Percentiles rank a stretch among this genome's conserved stretches.
Conservation (phyloP, 2,888 invertebrate species). For the Noctua comes region DNA sequence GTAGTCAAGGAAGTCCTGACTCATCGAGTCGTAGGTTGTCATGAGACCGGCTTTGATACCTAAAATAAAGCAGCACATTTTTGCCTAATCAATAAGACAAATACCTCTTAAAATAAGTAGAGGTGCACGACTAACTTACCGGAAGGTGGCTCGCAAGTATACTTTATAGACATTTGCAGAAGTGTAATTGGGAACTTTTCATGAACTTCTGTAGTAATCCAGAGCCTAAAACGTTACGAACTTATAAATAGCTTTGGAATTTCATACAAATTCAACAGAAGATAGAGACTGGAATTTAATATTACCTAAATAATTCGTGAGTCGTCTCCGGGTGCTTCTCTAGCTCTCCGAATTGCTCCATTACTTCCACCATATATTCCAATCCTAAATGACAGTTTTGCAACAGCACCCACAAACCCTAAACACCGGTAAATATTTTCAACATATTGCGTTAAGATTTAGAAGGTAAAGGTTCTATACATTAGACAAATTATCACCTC, state of each 20-base stretch:
- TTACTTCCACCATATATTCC: conserved; percentile 95
- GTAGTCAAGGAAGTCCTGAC: conserved; percentile 96
- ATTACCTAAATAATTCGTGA: conserved; percentile 86
- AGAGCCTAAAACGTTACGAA: conserved; percentile 90
- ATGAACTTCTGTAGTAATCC: conserved; percentile 97
- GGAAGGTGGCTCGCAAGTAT: conserved; percentile 97
- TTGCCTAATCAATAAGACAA: background rate
- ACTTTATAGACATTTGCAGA: conserved; percentile 96
- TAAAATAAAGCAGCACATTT: conserved; percentile 65
- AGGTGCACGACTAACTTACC: conserved; percentile 83
- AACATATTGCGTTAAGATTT: background rate
- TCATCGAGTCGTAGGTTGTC: conserved; percentile 95
- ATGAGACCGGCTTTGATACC: conserved; percentile 95
- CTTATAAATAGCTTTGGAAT: background rate
- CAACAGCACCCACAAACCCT: conserved; percentile 95
- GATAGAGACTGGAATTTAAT: background rate
- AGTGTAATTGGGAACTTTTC: conserved; percentile 94
- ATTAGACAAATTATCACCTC: conserved; percentile 81
- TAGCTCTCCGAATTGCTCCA: conserved; percentile 91
- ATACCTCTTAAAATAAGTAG: background rate
- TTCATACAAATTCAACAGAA: background rate
- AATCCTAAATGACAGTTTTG: conserved; percentile 97
- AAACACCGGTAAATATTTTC: conserved; percentile 30
- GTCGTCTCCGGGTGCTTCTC: conserved; percentile 89
- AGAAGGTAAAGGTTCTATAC: background rate